Conservation (phyloP, 2,888 invertebrate species). For the Stratiomys singularior region DNA sequence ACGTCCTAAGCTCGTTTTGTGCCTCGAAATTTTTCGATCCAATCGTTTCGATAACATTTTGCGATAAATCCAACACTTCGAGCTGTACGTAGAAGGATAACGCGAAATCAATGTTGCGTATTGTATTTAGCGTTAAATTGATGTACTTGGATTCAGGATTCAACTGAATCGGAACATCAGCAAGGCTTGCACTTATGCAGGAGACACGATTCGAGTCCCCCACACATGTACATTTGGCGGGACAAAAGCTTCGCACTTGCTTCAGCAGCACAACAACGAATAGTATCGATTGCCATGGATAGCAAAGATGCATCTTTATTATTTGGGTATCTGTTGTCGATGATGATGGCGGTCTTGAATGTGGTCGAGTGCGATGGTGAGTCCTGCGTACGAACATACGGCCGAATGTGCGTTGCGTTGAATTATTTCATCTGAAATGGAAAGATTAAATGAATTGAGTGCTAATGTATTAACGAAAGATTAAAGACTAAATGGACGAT, state of each 20-base stretch:
- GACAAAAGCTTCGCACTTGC: conserved; percentile 73
- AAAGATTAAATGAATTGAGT: too few relatives aligned
- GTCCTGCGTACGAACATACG: conserved; percentile 22
- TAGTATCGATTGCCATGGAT: conserved; percentile 24
- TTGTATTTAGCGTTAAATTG: conserved; percentile 85
- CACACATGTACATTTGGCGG: conserved; percentile 83
- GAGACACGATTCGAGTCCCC: conserved; percentile 79
- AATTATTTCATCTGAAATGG: conserved; percentile 42
- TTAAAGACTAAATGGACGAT: too few relatives aligned
- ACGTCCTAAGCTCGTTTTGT: conserved; percentile 76
- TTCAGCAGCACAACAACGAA: conserved; percentile 22
- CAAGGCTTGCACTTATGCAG: conserved; percentile 81
- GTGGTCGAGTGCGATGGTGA: conserved; percentile 4
- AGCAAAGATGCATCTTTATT: conserved; percentile 34
- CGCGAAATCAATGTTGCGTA: conserved; percentile 80
- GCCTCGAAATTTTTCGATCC: conserved; percentile 85
- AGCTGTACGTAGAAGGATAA: conserved; percentile 84
- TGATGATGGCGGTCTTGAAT: background rate
- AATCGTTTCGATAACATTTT: conserved; percentile 81
- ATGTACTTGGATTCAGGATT: conserved; percentile 87
- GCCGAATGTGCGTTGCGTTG: conserved; percentile 5
- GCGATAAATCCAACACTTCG: conserved; percentile 81
- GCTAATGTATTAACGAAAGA: too few relatives aligned
- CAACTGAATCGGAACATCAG: conserved; percentile 87
- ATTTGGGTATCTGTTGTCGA: background rate